A percentile compares a stretch with the other conserved stretches of the same genome.
phyloP scores from a whole-genome alignment of 2,113 vertebrate genomes.

The Cynopterus brachyotis region DNA sequence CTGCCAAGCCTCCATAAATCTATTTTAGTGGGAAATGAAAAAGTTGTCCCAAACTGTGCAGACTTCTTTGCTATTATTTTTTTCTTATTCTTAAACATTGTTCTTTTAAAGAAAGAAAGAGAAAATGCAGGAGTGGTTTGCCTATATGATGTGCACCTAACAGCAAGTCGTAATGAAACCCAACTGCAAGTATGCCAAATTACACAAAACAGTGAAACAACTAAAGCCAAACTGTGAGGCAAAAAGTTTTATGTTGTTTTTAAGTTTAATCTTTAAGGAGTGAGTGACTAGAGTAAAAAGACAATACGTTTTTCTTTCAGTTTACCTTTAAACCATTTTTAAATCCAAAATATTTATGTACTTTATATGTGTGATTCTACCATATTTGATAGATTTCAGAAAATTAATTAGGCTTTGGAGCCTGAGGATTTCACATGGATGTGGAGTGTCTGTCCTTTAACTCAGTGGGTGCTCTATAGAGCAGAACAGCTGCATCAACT shows the following conservation, averaged over 20 bases:
- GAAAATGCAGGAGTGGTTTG: background rate
- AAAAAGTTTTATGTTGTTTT: conserved; percentile 11
- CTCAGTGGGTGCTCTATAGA: conserved; percentile 79
- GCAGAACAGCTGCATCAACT: conserved; percentile 78
- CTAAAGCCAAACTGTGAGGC: conserved; percentile 50
- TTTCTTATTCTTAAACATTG: conserved; percentile 12
- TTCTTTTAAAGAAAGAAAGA: background rate
- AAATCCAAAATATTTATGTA: conserved; percentile 42
- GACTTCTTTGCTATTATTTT: conserved; percentile 25
- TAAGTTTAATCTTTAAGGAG: background rate
- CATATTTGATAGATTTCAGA: conserved; percentile 68
- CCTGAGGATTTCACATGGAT: conserved; percentile 56
- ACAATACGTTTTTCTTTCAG: conserved; percentile 25
- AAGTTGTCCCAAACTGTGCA: background rate
- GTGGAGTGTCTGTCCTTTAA: conserved; percentile 75
- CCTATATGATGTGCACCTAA: background rate
- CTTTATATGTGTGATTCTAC: conserved; percentile 59
- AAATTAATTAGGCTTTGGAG: conserved; percentile 75
- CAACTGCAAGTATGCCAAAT: background rate
- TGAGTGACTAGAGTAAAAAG: background rate
- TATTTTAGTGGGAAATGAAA: conserved; percentile 53
- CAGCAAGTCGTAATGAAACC: conserved; percentile 21
- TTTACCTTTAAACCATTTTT: background rate
- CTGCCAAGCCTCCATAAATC: conserved; percentile 62
- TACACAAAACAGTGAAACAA: conserved; percentile 17